Percentiles rank a stretch among this genome's conserved stretches.
phyloP scores from a whole-genome alignment of 2,888 invertebrate genomes.

The Laspeyria flexula region DNA sequence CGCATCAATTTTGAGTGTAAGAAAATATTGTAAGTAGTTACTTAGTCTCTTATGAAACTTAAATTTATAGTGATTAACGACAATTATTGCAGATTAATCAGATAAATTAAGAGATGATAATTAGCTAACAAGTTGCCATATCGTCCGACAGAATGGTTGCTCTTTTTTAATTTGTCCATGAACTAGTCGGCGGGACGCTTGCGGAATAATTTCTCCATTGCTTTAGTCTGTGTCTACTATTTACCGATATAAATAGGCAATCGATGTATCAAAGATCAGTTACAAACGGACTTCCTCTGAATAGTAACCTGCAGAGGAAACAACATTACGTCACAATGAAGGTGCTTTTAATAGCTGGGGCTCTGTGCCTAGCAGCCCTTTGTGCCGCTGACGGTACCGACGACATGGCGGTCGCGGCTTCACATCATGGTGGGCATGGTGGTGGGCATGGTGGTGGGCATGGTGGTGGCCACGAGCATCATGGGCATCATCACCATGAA shows the following conservation, averaged over 20 bases:
- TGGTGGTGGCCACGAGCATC: conserved; percentile 89
- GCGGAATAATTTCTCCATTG: conserved; percentile 80
- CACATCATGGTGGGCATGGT: conserved; percentile 84
- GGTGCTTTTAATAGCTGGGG: conserved; percentile 65
- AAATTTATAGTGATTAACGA: too few relatives aligned
- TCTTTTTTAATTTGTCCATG: conserved; percentile 69
- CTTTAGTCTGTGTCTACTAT: conserved; percentile 55
- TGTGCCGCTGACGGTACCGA: conserved; percentile 63
- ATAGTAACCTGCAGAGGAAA: conserved; percentile 38
- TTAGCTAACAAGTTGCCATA: neutral
- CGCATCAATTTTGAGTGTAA: too few relatives aligned
- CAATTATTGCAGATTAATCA: neutral
- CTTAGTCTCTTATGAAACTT: too few relatives aligned
- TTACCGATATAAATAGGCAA: conserved; percentile 78
- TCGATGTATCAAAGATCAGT: conserved; percentile 44
- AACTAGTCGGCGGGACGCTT: conserved; percentile 72
- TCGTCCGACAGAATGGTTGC: conserved; percentile 30
- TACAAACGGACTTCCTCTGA: conserved; percentile 48
- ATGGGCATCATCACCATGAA: conserved; percentile 88
- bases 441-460: conserved; percentile 89
- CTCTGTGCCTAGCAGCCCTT: conserved; percentile 69
- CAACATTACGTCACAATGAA: conserved; percentile 54
- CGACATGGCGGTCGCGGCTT: conserved; percentile 80
- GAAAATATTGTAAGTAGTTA: too few relatives aligned
- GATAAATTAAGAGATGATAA: neutral